Base-by-base conservation (phyloP, 2,113 vertebrate species). In the Catharus bicknelli region DNA sequence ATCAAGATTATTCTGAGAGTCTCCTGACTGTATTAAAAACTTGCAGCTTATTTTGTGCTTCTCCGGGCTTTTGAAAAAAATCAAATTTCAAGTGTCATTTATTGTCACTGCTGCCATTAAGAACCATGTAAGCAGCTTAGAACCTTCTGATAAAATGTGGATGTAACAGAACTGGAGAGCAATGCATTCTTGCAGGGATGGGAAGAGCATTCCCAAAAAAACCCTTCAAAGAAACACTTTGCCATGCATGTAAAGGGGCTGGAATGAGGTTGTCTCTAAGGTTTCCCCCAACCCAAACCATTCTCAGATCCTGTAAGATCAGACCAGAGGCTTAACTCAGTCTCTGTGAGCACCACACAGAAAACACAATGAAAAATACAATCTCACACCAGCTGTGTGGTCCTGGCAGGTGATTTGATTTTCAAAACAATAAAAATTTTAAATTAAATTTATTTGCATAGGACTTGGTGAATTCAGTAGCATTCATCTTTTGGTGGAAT, bases 351-450 rank as follows among this genome's bases (percentile, higher is more conserved):
- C 5, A 54, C 29, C 11, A 23, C 6, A 48, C 50, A 58, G 66
- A 72, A 83, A 83, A 8, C 42, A 40, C 0, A 4, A 19, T 1
- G 32, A 58, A 34, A 86, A 77, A 34, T 1, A 2, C 45, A 51
- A 3, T 4, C 55, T 30, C 48, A 12, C 2, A 16, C 36, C 30
- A 16, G 45, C 79, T n/a, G 30, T 0, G 0, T 22, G 8, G 40
- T 6, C 50, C 34, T 14, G 30, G 45, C 4, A 59, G 16, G 16
- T 30, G 1, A 29, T 16, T 36, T 32, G n/a, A 21, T 25, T 91
- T 70, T 36, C 45, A 43, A 81, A 79, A 63, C 40, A 81, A 17
- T 38, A 54, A 81, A 36, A 80, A 51, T 29, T 7, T 30, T 13
- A 42, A 54, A 70, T 64, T 59, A 21, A 84, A 89, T 57, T 20